Evolutionary conservation across 2,888 invertebrate genomes (phyloP), one percentile per base, ranked within the genome.

Genomic region (Cerastoderma edule): DNA sequence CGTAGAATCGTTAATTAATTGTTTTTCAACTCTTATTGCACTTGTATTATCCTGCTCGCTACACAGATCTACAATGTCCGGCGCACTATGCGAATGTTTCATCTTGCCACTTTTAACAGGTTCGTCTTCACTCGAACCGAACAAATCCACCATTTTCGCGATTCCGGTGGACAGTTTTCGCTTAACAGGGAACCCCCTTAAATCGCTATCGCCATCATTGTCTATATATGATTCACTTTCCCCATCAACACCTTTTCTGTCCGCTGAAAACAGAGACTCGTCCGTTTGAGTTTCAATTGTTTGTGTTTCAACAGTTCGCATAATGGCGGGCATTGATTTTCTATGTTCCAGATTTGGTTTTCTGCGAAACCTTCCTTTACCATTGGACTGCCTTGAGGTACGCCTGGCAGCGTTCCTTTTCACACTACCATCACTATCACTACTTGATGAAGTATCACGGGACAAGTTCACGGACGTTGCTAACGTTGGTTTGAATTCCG

Each of bases 61-160:
- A 50, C 83, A 81, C 5, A 85, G 66, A 10, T 85, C 85, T 13
- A 82, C 85, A 30, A 91, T 77, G 67, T 91, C 89, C 5, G 91
- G 91, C 1, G 89, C 89, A 78, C 89, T 89, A n/a, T 82, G 75
- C 10, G 91, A 89, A 67, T 87, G 89, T 32, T 83, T 83, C 0
- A 87, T 69, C 27, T 72, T 80, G 46, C 80, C 72, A 0, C 24
- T 53, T 16, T 75, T 72, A n/a, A 75, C 74, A 2, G 78, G 68
- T 39, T 87, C 89, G 32, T 89, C 89, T 27, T 89, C 89, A 68
- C 89, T 88, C 6, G 89, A 85, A 66, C 85, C 88, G 67, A 90
- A 89, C 44, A 88, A 72, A 28, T 90, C 87, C 39, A 90, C 78
- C 72, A 89, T 87, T 78, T 85, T 83, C 1, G 89, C 88, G 16